phyloP scores from a whole-genome alignment of 2,113 vertebrate genomes.

The Menidia beryllina region DNA sequence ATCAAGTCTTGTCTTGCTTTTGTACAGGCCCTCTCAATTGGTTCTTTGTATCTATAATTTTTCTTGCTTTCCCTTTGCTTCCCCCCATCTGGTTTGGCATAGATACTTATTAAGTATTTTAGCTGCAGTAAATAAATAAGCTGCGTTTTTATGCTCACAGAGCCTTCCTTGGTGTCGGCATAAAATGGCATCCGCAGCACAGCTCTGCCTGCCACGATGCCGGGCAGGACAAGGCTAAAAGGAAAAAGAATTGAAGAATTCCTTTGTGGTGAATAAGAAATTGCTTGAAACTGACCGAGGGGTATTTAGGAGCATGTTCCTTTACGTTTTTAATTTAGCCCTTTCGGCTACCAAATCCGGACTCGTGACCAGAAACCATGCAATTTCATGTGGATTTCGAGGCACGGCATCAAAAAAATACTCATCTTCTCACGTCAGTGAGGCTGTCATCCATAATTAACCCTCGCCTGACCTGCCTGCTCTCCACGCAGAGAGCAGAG shows the following conservation, averaged over 20 bases:
- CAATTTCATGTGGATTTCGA: conserved; percentile 38
- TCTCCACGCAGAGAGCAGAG: conserved; percentile 22
- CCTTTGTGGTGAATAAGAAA: neutral
- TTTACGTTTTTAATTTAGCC: conserved; percentile 3
- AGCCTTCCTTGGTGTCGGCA: too few relatives aligned
- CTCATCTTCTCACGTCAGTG: conserved; percentile 28
- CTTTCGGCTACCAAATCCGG: conserved; percentile 15
- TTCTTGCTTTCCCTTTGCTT: too few relatives aligned
- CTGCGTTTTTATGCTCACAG: too few relatives aligned
- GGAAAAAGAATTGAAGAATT: neutral
- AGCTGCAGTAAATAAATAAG: too few relatives aligned
- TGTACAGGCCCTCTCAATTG: too few relatives aligned
- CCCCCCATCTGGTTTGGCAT: too few relatives aligned
- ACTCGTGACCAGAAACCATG: neutral
- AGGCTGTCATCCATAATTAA: conserved; percentile 18
- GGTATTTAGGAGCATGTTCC: conserved; percentile 15
- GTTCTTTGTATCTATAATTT: too few relatives aligned
- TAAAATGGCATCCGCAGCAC: too few relatives aligned
- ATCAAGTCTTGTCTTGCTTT: too few relatives aligned
- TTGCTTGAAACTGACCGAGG: neutral
- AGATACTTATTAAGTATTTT: too few relatives aligned
- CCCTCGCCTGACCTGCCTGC: conserved; percentile 17
- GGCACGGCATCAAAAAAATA: conserved; percentile 27
- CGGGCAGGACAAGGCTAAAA: too few relatives aligned
- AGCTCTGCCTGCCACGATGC: too few relatives aligned